Conservation (phyloP, 2,797 vertebrate species). For the Iguana delicatissima region DNA sequence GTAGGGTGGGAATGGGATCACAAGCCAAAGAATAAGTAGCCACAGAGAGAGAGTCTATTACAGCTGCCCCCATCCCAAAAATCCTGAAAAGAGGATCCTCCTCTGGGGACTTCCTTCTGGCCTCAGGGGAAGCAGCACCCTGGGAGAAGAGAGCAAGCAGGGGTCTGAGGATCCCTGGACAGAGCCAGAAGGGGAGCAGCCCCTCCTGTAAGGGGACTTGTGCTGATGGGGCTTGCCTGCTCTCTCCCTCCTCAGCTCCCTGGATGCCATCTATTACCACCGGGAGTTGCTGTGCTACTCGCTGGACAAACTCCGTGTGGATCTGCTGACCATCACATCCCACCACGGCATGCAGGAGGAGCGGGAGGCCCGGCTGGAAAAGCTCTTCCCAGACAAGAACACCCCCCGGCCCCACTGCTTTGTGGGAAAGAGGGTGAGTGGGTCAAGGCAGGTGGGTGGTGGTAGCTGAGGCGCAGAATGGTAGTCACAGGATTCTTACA, state of each 20-base stretch:
- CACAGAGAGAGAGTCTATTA: background rate
- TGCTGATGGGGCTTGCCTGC: background rate
- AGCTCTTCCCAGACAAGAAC: slow-evolving; percentile 90
- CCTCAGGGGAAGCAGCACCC: background rate
- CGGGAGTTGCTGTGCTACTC: slow-evolving; percentile 95
- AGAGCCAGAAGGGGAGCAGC: background rate
- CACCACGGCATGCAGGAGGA: slow-evolving; percentile 92
- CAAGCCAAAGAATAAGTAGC: too few relatives aligned
- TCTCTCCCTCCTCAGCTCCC: slow-evolving; percentile 75
- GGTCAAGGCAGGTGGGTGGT: fast-evolving
- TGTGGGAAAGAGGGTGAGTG: slow-evolving; percentile 89
- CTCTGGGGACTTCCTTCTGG: background rate
- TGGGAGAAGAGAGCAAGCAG: background rate
- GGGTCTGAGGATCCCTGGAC: background rate
- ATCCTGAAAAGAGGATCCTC: background rate
- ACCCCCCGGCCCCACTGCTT: slow-evolving; percentile 90
- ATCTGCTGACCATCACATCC: slow-evolving; percentile 94
- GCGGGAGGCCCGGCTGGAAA: slow-evolving; percentile 90
- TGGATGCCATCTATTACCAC: slow-evolving; percentile 91
- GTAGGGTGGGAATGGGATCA: background rate
- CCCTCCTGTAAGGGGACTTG: background rate
- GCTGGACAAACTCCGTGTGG: slow-evolving; percentile 92
- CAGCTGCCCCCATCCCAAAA: background rate
- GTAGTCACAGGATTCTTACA: too few relatives aligned
- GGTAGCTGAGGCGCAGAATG: fast-evolving